Evolutionary conservation across 2,113 vertebrate species (phyloP).

Genomic region (Psilopsiagon aymara): DNA sequence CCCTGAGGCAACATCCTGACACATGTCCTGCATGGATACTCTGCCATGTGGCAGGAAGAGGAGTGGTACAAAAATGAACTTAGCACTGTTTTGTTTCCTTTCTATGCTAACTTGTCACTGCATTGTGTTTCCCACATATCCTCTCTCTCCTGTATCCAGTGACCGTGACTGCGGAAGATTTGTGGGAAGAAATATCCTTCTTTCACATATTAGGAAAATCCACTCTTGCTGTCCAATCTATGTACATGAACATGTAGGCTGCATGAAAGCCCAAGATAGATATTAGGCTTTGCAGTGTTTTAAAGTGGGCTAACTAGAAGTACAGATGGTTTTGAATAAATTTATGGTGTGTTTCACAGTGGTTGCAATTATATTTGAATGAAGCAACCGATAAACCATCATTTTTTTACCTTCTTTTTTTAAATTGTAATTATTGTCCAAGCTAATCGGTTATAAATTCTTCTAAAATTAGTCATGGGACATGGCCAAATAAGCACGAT

Average conservation of each 20-base stretch:
- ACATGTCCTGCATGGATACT: not conserved
- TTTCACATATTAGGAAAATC: not conserved
- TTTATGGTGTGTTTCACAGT: not conserved
- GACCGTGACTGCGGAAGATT: not conserved
- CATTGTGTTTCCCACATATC: not conserved
- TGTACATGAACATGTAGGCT: not conserved
- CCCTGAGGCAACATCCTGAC: not conserved
- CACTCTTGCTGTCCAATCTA: not conserved
- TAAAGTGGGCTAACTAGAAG: not conserved
- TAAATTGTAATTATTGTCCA: not conserved
- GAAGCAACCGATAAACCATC: not conserved
- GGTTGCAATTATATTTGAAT: not conserved
- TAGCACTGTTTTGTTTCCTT: not conserved
- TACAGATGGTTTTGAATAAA: not conserved
- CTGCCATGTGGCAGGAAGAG: not conserved
- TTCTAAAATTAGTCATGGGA: not conserved
- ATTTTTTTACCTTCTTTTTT: not conserved
- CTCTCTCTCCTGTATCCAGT: not conserved
- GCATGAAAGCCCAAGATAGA: not conserved
- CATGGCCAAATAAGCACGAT: not conserved
- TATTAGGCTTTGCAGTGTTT: not conserved
- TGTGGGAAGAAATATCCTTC: not conserved
- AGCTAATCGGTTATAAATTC: not conserved
- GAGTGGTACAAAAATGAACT: not conserved
- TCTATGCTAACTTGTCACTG: not conserved